A percentile compares a stretch with the other conserved stretches of the same genome.
Evolutionary conservation across 2,888 invertebrate genomes (phyloP).

Genomic region (Drosophila kanekoi): DNA sequence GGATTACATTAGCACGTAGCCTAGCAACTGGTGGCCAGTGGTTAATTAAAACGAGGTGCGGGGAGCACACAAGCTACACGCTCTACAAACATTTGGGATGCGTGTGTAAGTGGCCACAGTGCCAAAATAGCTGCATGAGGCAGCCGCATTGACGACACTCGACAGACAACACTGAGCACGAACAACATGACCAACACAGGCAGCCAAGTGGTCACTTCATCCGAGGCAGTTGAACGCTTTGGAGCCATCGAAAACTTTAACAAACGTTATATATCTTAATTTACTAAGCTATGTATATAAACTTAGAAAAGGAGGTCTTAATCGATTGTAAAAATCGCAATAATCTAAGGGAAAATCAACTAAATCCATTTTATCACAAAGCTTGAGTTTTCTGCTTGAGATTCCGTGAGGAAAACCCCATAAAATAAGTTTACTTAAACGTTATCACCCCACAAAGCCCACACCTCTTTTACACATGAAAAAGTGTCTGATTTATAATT

Average conservation of each 20-base stretch:
- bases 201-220: conserved; percentile 6
- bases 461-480: no score
- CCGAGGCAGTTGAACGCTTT: not conserved
- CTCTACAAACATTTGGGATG: conserved; percentile 59
- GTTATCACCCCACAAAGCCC: no score
- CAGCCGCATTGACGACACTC: conserved; percentile 53
- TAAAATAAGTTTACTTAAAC: no score
- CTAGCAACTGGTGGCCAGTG: conserved; percentile 71
- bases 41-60: conserved; percentile 68
- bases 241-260: not conserved
- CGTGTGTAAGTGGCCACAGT: conserved; percentile 33
- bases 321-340: no score
- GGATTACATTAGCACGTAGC: conserved; percentile 75
- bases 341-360: no score
- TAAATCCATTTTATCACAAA: no score
- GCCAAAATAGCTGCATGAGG: conserved; percentile 50
- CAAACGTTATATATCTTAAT: not conserved
- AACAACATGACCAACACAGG: conserved; percentile 24
- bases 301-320: no score
- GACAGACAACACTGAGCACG: conserved; percentile 37
- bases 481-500: no score
- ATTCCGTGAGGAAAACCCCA: no score
- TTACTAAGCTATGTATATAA: no score
- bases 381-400: no score
- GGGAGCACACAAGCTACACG: conserved; percentile 26